A percentile compares a stretch with the other conserved stretches of the same genome.
Evolutionary conservation across 1,140 invertebrate genomes (phyloP).

Genomic region (Ceratosolen solmsi): DNA sequence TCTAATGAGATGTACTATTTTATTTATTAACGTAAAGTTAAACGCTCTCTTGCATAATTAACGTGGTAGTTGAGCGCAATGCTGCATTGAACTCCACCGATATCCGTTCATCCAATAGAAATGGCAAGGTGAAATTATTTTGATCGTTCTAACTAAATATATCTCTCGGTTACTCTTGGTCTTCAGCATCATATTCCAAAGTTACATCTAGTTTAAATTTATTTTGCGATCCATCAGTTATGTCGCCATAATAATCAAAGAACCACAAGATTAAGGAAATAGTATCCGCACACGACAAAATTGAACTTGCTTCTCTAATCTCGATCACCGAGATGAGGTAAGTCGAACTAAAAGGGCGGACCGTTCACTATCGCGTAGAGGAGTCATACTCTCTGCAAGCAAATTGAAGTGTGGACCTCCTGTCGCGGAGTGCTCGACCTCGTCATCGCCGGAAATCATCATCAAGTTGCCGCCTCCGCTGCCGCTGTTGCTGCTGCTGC

Average conservation of each 20-base stretch:
- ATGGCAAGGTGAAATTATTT: too few species aligned
- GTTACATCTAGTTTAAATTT: too few species aligned
- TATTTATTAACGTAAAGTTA: too few species aligned
- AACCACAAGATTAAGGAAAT: not conserved
- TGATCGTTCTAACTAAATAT: too few species aligned
- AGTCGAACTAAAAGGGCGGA: not conserved
- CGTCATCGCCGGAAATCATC: conserved; percentile 44
- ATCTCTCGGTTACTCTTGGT: too few species aligned
- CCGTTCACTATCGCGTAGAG: conserved; percentile 34
- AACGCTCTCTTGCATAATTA: too few species aligned
- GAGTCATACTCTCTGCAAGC: conserved; percentile 39
- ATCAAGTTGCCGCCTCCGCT: conserved; percentile 15
- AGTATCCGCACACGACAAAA: not conserved
- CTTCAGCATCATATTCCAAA: too few species aligned
- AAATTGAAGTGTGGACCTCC: conserved; percentile 25
- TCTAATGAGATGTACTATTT: too few species aligned
- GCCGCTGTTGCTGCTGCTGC: conserved; percentile 10
- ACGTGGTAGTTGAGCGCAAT: too few species aligned
- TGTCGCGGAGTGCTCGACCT: conserved; percentile 41
- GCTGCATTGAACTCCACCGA: too few species aligned
- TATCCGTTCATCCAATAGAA: too few species aligned
- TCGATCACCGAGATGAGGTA: not conserved
- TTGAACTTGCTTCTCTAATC: not conserved
- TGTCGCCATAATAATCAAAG: not conserved
- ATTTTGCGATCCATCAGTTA: not conserved